Percentiles rank a stretch among this genome's conserved stretches.
Evolutionary conservation across 1,140 invertebrate genomes (phyloP).

Genomic region (Drosophila bipectinata): DNA sequence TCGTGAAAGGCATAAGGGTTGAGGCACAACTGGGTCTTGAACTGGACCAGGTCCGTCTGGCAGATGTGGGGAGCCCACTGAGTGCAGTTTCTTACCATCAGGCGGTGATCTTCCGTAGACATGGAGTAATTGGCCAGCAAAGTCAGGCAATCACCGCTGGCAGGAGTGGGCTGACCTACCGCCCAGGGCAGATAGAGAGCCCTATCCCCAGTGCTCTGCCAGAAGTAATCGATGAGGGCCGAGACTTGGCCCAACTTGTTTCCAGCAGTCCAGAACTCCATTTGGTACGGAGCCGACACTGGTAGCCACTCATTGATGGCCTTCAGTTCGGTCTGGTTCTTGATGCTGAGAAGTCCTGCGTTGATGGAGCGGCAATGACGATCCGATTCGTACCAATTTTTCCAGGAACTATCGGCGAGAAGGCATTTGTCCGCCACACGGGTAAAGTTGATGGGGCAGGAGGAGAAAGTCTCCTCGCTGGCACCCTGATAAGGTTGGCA

Average conservation of each 20-base stretch:
- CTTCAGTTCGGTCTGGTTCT: slow-evolving; percentile 32
- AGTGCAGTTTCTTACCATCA: slow-evolving; percentile 29
- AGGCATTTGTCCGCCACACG: slow-evolving; percentile 53
- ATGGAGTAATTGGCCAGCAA: slow-evolving; percentile 23
- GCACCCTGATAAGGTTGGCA: slow-evolving; percentile 18
- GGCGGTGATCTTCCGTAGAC: slow-evolving; percentile 6
- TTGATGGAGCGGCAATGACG: slow-evolving; percentile 48
- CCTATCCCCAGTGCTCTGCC: slow-evolving; percentile 47
- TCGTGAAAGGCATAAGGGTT: slow-evolving; percentile 35
- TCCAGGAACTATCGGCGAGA: background rate
- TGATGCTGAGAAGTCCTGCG: slow-evolving; percentile 40
- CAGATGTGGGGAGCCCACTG: slow-evolving; percentile 29
- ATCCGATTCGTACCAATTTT: slow-evolving; percentile 53
- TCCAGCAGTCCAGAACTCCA: slow-evolving; percentile 62
- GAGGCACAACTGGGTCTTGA: slow-evolving; percentile 42
- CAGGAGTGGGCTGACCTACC: slow-evolving; percentile 14
- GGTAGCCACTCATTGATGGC: slow-evolving; percentile 33
- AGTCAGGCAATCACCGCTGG: slow-evolving; percentile 40
- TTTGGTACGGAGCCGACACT: background rate
- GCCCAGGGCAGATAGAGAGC: slow-evolving; percentile 44
- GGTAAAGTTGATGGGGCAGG: slow-evolving; percentile 36
- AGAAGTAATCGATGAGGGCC: slow-evolving; percentile 28
- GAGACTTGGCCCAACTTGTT: slow-evolving; percentile 35
- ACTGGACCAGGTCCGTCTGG: slow-evolving; percentile 21
- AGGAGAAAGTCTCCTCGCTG: slow-evolving; percentile 3